Conservation (phyloP, 2,113 vertebrate species). For the Rhynchopsitta pachyrhyncha region DNA sequence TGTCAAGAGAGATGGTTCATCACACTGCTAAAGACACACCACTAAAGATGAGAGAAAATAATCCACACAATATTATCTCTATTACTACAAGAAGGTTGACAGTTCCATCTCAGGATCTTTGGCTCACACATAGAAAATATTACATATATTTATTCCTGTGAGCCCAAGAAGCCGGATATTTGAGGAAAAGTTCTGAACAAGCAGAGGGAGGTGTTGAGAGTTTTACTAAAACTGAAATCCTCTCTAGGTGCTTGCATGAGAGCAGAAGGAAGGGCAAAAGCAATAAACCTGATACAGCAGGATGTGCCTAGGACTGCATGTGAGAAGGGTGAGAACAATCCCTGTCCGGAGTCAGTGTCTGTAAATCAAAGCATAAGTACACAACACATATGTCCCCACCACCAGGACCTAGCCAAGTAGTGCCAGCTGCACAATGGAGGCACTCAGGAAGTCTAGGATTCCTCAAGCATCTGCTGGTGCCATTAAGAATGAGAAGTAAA, state of each 20-base stretch:
- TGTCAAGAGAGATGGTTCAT: not conserved
- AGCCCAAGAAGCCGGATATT: not conserved
- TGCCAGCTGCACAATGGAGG: conserved; percentile 73
- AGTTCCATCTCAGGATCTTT: not conserved
- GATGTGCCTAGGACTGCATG: fast-evolving
- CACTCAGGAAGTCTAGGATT: conserved; percentile 77
- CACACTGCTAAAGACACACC: not conserved
- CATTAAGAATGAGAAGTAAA: conserved; percentile 81
- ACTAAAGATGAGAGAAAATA: not conserved
- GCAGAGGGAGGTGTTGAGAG: not conserved
- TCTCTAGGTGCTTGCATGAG: not conserved
- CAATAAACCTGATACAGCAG: not conserved
- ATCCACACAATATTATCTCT: not conserved
- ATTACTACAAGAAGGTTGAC: not conserved
- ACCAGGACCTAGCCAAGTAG: conserved; percentile 70
- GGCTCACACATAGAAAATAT: not conserved
- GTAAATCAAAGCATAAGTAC: conserved; percentile 74
- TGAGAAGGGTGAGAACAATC: conserved; percentile 13
- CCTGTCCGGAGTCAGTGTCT: not conserved
- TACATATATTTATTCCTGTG: not conserved
- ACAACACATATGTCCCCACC: conserved; percentile 49
- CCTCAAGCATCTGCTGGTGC: conserved; percentile 78
- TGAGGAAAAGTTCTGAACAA: not conserved
- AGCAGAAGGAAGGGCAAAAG: not conserved
- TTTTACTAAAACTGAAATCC: not conserved